These are phyloP conservation scores for Antheraea assamensis DNA, from an alignment of 2,888 invertebrate genomes.

Conservation along the genomic window DNA sequence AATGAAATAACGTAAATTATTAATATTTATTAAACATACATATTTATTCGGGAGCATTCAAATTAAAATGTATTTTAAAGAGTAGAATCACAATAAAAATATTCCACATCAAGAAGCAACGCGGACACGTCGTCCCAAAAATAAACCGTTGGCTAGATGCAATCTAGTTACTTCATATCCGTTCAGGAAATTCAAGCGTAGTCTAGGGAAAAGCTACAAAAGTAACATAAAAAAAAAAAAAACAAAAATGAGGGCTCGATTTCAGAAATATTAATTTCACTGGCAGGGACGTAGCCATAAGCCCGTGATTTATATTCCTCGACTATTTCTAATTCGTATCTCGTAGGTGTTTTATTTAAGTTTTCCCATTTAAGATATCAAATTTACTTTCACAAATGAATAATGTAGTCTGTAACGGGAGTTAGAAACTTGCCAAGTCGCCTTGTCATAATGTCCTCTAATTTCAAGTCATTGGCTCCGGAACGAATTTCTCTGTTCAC, in stretches of 20 bases:
- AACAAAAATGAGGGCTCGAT: too few species aligned
- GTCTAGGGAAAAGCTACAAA: constrained; percentile 23
- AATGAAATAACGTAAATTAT: too few species aligned
- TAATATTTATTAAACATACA: too few species aligned
- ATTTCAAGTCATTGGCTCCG: constrained; percentile 30
- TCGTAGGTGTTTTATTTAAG: constrained; percentile 8
- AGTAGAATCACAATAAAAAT: neutral
- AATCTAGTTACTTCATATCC: constrained; percentile 42
- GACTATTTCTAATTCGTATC: constrained; percentile 6
- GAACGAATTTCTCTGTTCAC: constrained; percentile 15
- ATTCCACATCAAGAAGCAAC: neutral
- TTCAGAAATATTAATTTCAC: neutral
- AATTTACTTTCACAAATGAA: constrained; percentile 20
- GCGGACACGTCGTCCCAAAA: neutral
- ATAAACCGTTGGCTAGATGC: neutral
- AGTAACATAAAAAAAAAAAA: too few species aligned
- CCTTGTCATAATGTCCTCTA: constrained; percentile 33
- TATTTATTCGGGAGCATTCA: too few species aligned
- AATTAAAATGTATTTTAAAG: neutral
- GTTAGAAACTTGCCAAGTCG: constrained; percentile 26
- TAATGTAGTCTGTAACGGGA: constrained; percentile 19
- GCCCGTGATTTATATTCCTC: neutral
- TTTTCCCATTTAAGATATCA: constrained; percentile 9
- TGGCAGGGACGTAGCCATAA: neutral
- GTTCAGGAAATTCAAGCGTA: constrained; percentile 38